Evolutionary conservation across 2,888 invertebrate genomes (phyloP).

Genomic region (Scelioninae gen. 1): DNA sequence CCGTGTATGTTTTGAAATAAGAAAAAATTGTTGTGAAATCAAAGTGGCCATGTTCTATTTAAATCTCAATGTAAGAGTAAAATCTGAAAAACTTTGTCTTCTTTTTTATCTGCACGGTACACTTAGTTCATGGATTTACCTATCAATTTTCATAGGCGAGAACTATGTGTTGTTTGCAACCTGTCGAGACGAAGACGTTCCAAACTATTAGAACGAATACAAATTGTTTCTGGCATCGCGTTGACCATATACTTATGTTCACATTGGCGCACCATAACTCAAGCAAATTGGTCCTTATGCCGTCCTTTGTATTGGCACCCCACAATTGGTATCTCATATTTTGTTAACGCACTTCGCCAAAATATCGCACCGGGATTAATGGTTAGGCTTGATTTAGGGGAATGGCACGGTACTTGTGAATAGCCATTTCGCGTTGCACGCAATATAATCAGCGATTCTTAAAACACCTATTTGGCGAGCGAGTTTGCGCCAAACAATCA

Average conservation of each 20-base stretch:
- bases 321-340: slow-evolving; percentile 66
- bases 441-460: slow-evolving; percentile 71
- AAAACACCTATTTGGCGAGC: slow-evolving; percentile 69
- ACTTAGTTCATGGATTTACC: background rate
- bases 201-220: slow-evolving; percentile 55
- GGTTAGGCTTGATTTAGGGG: slow-evolving; percentile 69
- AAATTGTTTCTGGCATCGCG: slow-evolving; percentile 54
- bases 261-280: slow-evolving; percentile 54
- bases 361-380: slow-evolving; percentile 59
- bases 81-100: too few relatives aligned
- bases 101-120: too few relatives aligned
- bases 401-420: slow-evolving; percentile 66
- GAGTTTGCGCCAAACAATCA: slow-evolving; percentile 76
- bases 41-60: too few relatives aligned
- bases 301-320: slow-evolving; percentile 59
- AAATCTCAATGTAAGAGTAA: too few relatives aligned
- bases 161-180: slow-evolving; percentile 27
- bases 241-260: slow-evolving; percentile 61
- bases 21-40: too few relatives aligned
- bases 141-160: slow-evolving; percentile 31
- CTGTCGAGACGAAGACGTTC: slow-evolving; percentile 40
- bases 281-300: slow-evolving; percentile 61
- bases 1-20: too few relatives aligned
- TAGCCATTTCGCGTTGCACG: slow-evolving; percentile 70
- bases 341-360: slow-evolving; percentile 61